Conservation (phyloP, 2,113 vertebrate species). For the Microtus ochrogaster region DNA sequence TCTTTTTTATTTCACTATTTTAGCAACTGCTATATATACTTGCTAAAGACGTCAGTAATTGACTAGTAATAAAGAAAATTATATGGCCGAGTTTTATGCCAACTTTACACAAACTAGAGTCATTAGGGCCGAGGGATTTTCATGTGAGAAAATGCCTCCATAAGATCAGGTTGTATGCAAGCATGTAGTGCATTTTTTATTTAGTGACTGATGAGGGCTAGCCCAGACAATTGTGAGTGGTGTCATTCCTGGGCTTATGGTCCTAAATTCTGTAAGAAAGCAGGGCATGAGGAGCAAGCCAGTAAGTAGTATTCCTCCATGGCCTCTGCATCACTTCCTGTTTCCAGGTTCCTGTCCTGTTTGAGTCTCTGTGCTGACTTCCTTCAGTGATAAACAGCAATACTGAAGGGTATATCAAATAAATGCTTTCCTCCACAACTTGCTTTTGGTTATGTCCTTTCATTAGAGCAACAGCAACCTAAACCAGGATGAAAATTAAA, state of each 20-base stretch:
- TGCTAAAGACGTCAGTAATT: slow-evolving; percentile 10
- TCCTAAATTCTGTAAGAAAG: not conserved
- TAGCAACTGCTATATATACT: slow-evolving; percentile 18
- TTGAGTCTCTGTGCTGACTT: not conserved
- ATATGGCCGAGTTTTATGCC: not conserved
- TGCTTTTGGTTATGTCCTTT: not conserved
- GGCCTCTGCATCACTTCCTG: not conserved
- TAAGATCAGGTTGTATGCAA: not conserved
- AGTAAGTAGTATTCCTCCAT: not conserved
- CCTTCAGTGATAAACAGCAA: not conserved
- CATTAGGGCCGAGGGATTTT: not conserved
- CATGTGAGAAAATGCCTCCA: not conserved
- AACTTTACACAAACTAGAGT: not conserved
- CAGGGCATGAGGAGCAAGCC: not conserved
- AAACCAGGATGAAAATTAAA: not conserved
- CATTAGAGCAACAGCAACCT: not conserved
- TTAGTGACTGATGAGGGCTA: not conserved
- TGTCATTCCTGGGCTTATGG: not conserved
- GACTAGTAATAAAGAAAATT: slow-evolving; percentile 27
- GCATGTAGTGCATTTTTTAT: not conserved
- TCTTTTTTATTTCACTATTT: slow-evolving; percentile 52
- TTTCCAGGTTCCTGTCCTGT: not conserved
- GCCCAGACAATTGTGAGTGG: not conserved
- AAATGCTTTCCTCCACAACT: not conserved
- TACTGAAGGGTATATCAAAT: not conserved